Evolutionary conservation across 2,113 vertebrate species (phyloP), one percentile per base, ranked within the genome.

Genomic region (Toxostoma redivivum): DNA sequence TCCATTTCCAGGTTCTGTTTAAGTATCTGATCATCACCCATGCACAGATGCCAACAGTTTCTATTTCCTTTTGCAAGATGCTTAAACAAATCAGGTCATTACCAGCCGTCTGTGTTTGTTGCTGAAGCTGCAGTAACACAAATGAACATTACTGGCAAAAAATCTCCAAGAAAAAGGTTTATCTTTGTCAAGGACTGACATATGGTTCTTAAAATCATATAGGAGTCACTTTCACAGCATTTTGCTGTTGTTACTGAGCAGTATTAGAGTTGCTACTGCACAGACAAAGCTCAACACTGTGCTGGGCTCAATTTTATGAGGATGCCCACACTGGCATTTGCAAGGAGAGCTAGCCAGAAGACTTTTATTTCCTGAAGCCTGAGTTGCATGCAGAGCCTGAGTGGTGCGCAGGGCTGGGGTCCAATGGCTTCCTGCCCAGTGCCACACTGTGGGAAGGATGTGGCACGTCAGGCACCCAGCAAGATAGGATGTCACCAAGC

Each of bases 401-500:
- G 18, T 20, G 5, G 12, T 24, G 12, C 42, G 30, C 45, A n/a
- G 24, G 40, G 13, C 28, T 53, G 33, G 45, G 25, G 8, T 79
- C 15, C 45, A 33, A 9, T 65, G 44, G 22, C 7, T 79, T 92
- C 57, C 65, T 79, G 45, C 45, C 30, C 40, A 35, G 42, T 76
- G 70, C 28, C 57, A 57, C 0, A 0, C 28, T 86, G 38, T 2
- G 1, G 22, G 30, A 56, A 66, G 47, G 51, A 60, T 27, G 61
- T 45, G 45, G 38, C 5, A 0, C 0, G 0, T 56, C 77, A 81
- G 44, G 33, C 16, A 3, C 33, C 3, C 47, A 38, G 37, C 0
- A 8, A 48, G 40, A 76, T 18, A 23, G 38, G 31, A 65, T 73
- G 85, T 31, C 2, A 0, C 45, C 42, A 42, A 61, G 50, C 53